Evolutionary conservation across 2,113 vertebrate species (phyloP).

Genomic region (Heterochromis multidens): DNA sequence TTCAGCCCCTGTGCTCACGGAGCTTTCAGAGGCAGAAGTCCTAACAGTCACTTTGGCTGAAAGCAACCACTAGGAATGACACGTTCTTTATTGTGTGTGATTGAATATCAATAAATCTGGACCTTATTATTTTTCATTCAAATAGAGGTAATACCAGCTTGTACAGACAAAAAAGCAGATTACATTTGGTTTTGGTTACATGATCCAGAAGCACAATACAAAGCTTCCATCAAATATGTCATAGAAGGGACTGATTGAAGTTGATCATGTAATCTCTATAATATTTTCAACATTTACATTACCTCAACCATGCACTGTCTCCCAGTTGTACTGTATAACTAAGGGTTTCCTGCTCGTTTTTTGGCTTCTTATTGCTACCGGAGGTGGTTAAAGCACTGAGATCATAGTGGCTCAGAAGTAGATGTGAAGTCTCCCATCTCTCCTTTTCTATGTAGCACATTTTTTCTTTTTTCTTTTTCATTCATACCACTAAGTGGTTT

Average conservation of each 20-base stretch:
- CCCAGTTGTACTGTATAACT: background rate
- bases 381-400: background rate
- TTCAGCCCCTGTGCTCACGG: constrained; percentile 30
- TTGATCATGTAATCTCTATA: constrained; percentile 10
- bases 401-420: background rate
- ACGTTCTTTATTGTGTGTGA: constrained; percentile 29
- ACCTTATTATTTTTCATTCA: constrained; percentile 30
- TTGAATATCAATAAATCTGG: constrained; percentile 51
- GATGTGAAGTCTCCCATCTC: background rate
- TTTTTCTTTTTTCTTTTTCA: background rate
- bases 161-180: constrained; percentile 26
- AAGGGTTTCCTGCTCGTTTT: background rate
- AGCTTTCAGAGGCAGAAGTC: background rate
- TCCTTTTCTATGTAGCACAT: background rate
- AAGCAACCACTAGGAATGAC: constrained; percentile 40
- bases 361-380: background rate
- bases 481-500: background rate
- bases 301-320: background rate
- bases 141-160: constrained; percentile 12
- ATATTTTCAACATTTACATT: background rate
- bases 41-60: constrained; percentile 40
- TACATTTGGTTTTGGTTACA: constrained; percentile 22
- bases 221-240: constrained; percentile 30
- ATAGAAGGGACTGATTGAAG: constrained; percentile 17
- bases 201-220: constrained; percentile 6